phyloP scores from a whole-genome alignment of 2,113 vertebrate species.

The Elephantulus edwardii region DNA sequence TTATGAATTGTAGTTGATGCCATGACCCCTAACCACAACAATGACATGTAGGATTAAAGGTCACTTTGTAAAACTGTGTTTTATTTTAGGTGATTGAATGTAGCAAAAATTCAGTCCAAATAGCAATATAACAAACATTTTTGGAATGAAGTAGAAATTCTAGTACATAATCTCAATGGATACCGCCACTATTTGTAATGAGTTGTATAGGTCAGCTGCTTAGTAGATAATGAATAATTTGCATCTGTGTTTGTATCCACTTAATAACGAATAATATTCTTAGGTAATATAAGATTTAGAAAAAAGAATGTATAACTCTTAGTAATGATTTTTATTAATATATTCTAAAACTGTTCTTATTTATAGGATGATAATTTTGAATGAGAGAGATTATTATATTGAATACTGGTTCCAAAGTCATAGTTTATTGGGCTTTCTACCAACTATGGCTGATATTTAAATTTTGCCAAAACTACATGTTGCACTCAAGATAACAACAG shows the following conservation, averaged over 20 bases:
- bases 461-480: slow-evolving; percentile 74
- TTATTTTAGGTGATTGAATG: background rate
- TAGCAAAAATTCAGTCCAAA: slow-evolving; percentile 18
- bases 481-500: slow-evolving; percentile 74
- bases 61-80: background rate
- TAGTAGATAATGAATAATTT: slow-evolving; percentile 20
- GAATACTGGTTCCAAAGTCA: slow-evolving; percentile 55
- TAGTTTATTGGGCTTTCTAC: slow-evolving; percentile 66
- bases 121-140: background rate
- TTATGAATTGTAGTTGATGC: too few relatives aligned
- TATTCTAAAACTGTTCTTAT: background rate
- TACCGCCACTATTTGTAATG: background rate
- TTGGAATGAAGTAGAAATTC: background rate
- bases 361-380: slow-evolving; percentile 31
- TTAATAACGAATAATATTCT: slow-evolving; percentile 18
- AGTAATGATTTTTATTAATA: slow-evolving; percentile 40
- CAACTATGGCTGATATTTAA: slow-evolving; percentile 72
- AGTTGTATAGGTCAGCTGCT: background rate
- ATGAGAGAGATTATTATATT: slow-evolving; percentile 44
- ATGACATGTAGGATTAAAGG: background rate
- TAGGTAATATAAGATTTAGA: background rate
- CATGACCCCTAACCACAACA: too few relatives aligned
- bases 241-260: background rate
- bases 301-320: background rate
- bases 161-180: background rate